Conservation (phyloP, 2,113 vertebrate genomes). For the Phylloscopus trochiloides region DNA sequence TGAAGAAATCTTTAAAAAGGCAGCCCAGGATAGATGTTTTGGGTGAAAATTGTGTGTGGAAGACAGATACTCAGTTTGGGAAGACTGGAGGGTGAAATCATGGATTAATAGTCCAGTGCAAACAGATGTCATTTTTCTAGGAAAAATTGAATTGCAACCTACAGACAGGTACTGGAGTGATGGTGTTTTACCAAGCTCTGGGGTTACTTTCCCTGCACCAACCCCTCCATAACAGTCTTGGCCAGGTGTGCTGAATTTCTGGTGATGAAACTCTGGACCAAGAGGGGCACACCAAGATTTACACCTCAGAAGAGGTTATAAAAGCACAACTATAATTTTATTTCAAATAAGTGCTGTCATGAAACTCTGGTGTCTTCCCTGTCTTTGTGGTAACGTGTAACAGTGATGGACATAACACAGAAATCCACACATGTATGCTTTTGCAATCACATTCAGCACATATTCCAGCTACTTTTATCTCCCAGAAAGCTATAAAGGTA, state of each 20-base stretch:
- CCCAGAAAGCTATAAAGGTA: neutral
- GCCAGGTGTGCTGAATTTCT: neutral
- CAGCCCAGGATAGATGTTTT: neutral
- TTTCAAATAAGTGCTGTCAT: neutral
- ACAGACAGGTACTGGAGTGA: neutral
- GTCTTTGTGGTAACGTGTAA: neutral
- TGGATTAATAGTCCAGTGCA: neutral
- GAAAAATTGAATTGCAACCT: neutral
- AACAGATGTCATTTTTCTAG: neutral
- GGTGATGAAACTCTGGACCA: neutral
- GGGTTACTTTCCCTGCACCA: neutral
- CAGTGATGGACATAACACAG: neutral
- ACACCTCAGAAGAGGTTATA: neutral
- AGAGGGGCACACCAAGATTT: neutral
- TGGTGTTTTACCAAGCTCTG: neutral
- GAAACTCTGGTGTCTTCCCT: neutral
- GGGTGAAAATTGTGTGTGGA: neutral
- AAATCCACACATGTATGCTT: fast-evolving
- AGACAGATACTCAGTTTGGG: neutral
- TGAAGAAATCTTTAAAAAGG: neutral
- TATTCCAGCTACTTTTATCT: neutral
- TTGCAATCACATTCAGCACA: neutral
- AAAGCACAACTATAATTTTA: neutral
- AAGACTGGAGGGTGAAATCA: neutral
- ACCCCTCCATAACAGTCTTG: neutral